Evolutionary conservation across 2,113 vertebrate species (phyloP).

Genomic region (Actinemys pallida): DNA sequence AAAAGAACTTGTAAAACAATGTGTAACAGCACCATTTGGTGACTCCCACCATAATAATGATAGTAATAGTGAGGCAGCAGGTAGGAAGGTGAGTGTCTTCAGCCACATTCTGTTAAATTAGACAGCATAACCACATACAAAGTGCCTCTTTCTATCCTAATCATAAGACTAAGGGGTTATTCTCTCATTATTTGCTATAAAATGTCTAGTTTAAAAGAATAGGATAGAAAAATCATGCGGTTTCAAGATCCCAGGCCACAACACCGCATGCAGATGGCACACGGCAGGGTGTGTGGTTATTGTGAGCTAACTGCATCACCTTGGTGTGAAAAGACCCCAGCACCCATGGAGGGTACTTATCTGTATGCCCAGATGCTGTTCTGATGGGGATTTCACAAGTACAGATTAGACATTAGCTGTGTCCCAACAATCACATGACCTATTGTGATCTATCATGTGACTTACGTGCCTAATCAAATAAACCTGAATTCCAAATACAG

Average conservation of each 20-base stretch:
- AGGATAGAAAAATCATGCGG: not conserved
- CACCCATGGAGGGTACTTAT: not conserved
- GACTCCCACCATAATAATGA: not conserved
- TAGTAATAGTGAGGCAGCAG: not conserved
- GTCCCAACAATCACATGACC: not conserved
- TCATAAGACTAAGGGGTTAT: not conserved
- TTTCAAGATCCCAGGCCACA: slow-evolving; percentile 5
- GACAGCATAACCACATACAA: not conserved
- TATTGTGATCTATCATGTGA: not conserved
- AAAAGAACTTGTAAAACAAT: slow-evolving; percentile 18
- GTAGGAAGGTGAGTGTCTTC: not conserved
- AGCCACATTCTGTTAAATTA: not conserved
- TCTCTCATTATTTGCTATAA: not conserved
- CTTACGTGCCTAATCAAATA: not conserved
- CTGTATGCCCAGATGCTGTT: not conserved
- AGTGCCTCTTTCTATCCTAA: not conserved
- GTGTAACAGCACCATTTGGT: not conserved
- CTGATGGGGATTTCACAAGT: slow-evolving; percentile 14
- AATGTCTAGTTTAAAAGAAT: not conserved
- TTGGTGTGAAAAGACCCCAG: not conserved
- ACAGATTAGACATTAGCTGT: not conserved
- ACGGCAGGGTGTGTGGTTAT: not conserved
- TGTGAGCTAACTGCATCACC: not conserved
- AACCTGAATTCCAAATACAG: not conserved
- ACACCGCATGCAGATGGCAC: slow-evolving; percentile 28